These are phyloP conservation scores for Paratrypauchen microcephalus DNA, from an alignment of 2,797 vertebrate genomes.

Conservation along the genomic window DNA sequence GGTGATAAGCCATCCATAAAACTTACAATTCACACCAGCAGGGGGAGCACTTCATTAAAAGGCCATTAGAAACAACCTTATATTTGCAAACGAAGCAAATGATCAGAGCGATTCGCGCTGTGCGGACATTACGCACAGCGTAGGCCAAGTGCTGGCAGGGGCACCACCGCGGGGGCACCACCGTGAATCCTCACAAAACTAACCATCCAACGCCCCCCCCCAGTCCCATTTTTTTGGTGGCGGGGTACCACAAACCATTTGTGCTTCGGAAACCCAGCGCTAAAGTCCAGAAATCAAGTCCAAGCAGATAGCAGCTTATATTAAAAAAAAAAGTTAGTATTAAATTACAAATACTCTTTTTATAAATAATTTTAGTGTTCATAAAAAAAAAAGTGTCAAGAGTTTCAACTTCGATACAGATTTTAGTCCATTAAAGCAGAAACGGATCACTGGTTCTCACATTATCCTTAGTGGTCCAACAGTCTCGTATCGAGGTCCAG, in stretches of 20 bases:
- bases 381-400: conserved; percentile 58
- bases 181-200: no score
- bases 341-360: conserved; percentile 26
- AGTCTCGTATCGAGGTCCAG: not conserved
- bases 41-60: conserved; percentile 14
- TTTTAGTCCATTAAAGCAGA: conserved; percentile 25
- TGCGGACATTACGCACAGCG: no score
- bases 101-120: no score
- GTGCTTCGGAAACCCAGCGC: conserved; percentile 30
- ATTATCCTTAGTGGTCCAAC: not conserved
- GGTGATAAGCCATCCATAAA: conserved; percentile 18
- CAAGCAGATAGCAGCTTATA: conserved; percentile 64
- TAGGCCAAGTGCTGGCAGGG: no score
- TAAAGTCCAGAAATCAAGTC: conserved; percentile 15
- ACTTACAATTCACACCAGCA: conserved; percentile 47
- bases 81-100: conserved; percentile 50
- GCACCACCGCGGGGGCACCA: no score
- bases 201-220: no score
- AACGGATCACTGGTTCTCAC: conserved; percentile 19
- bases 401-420: conserved; percentile 11
- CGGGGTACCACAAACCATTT: no score
- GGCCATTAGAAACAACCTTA: conserved; percentile 28
- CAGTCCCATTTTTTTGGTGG: no score
- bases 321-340: conserved; percentile 62
- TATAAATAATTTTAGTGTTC: conserved; percentile 45